Evolutionary conservation across 2,888 invertebrate species (phyloP), one percentile per base, ranked within the genome.

Genomic region (Fabriciana adippe): DNA sequence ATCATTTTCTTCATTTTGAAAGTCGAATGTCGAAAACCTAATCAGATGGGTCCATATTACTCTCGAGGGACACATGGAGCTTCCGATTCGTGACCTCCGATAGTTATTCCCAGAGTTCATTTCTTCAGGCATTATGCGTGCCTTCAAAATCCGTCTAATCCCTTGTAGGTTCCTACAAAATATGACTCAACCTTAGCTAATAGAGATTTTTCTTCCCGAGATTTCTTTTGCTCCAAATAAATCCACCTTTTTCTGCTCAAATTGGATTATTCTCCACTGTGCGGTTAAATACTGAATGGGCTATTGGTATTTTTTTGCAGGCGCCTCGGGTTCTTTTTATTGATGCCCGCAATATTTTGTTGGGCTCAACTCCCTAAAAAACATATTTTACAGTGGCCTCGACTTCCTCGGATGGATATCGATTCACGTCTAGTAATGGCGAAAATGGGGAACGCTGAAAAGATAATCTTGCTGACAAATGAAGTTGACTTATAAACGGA

Each of bases 251-350:
- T 74, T 70, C 70, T 64, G 70, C 66, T 64, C 69, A 67, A 72
- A 72, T 74, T 71, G 74, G 73, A 74, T 73, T 74, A 75, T 73
- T 73, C 70, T 72, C 67, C 64, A 72, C 71, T 51, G 71, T 64
- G 69, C 69, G 62, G 69, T 74, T 75, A 72, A 74, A 75, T 72
- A 75, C 73, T 72, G 71, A 70, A 73, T 72, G 67, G 72, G 59
- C 67, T 66, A 72, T 73, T 68, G 72, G 63, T 68, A 66, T 66
- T 66, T 72, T 71, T 71, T 69, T 67, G 57, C 66, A 60, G 65
- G 62, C 72, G 68, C 64, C 69, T 64, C 68, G 60, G 66, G 67
- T 65, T 62, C 62, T 61, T 71, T 73, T 73, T 73, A 73, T 75
- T 72, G 70, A 74, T 72, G 72, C 64, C 59, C 59, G 72, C 67